Evolutionary conservation across 2,113 vertebrate genomes (phyloP), one percentile per base, ranked within the genome.

Genomic region (Neoarius graeffei): DNA sequence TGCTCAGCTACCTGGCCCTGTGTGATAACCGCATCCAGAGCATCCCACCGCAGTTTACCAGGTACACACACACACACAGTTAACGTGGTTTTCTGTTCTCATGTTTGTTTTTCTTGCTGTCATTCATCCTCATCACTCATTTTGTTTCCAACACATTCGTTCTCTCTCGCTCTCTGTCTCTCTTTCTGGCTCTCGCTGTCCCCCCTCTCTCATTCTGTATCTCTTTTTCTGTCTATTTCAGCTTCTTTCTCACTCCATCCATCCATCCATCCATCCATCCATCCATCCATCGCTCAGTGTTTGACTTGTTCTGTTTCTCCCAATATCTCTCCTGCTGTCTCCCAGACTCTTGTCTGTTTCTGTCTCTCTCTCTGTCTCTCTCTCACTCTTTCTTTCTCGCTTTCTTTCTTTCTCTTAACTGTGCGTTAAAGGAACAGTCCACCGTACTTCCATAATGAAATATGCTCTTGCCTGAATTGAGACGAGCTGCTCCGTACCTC

Each of bases 11-110:
- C 89, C 95, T 99, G 93, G 98, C 98, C 13, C 94, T 99, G 62
- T 99, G 98, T 94, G 98, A 99, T 93, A 99, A 99, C 94, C 97
- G 97, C 91, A 99, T 99, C 92, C 98, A 99, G 93, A 97, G 98
- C 87, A 96, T 99, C 86, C 98, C 98, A 50, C 98, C 98, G 52
- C 97, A 99, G 91, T 96, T 99, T 91, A 96, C 97, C 94, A 97
- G 98, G 98, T 99, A 93, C 95, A 52, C 52, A 52, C 84, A 95
- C 94, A 1, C 23, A 59, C 54, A 10, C 52, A 73, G 5, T 69
- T 35, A 73, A 5, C 48, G 5, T 4, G 17, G 8, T 74, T 48
- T 1, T 48, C 42, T 23, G 7, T 74, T 23, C 2, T 30, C 14
- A 17, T 69, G 7, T 5, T 30, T 10, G 0, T 52, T 7, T 15